These are phyloP conservation scores for Siniperca scherzeri DNA, from an alignment of 2,797 vertebrate genomes.

Conservation along the genomic window DNA sequence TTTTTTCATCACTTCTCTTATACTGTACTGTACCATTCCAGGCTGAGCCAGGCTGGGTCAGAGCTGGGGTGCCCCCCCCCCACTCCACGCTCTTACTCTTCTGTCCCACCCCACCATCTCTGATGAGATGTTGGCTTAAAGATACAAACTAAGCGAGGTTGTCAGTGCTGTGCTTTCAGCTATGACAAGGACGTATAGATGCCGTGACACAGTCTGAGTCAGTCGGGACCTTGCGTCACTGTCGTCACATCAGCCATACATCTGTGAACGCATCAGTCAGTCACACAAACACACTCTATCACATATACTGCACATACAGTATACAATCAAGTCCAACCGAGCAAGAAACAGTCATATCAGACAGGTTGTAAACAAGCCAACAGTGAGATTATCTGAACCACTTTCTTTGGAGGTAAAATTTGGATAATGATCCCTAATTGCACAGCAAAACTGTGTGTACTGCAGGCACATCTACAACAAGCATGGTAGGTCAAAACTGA, in stretches of 20 bases:
- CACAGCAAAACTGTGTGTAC: not conserved
- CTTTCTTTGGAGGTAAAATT: not conserved
- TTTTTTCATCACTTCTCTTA: constrained; percentile 21
- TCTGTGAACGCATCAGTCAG: constrained; percentile 20
- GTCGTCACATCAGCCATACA: constrained; percentile 2
- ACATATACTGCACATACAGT: not conserved
- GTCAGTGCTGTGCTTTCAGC: constrained; percentile 43
- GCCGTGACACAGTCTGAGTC: constrained; percentile 62
- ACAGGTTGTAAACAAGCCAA: constrained; percentile 7
- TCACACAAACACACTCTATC: not conserved
- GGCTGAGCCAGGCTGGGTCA: constrained; percentile 11
- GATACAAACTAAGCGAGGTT: constrained; percentile 70
- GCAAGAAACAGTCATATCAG: not conserved
- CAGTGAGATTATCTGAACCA: too few relatives aligned
- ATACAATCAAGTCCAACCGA: not conserved
- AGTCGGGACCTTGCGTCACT: constrained; percentile 47
- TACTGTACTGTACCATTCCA: not conserved
- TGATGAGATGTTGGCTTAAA: constrained; percentile 80
- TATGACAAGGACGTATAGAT: constrained; percentile 64
- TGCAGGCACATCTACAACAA: too few relatives aligned
- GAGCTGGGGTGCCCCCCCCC: not conserved
- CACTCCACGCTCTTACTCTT: not conserved
- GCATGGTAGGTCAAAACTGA: not conserved
- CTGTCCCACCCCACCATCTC: constrained; percentile 24
- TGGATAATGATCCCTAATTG: not conserved